These are phyloP conservation scores for fruit fly (Drosophila melanogaster) DNA, from an alignment of 1,140 invertebrate genomes.

Conservation along the genomic window Release_6_plus_ISO1_MT NT_033777.3:17820501-17821000, in stretches of 20 bases:
- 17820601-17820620: not conserved
- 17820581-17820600: constrained; percentile 11
- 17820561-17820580: constrained; percentile 68
- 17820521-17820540: constrained; percentile 51
- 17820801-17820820: constrained; percentile 76
- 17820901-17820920: constrained; percentile 30
- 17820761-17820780: constrained; percentile 32
- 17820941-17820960: constrained; percentile 3
- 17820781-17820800: constrained; percentile 78
- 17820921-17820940: constrained; percentile 1
- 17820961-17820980: not conserved
- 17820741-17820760: not conserved
- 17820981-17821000: not conserved
- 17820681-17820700: constrained; percentile 73
- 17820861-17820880: constrained; percentile 57
- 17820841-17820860: not conserved
- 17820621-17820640: not conserved
- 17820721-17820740: constrained; percentile 15
- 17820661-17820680: constrained; percentile 82
- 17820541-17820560: constrained; percentile 48
- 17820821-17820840: not conserved
- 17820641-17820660: constrained; percentile 59
- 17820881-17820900: constrained; percentile 77
- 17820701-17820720: constrained; percentile 41
- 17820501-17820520: constrained; percentile 22